Evolutionary conservation across 2,797 vertebrate genomes (phyloP), one percentile per base, ranked within the genome.

Genomic region (Oreochromis mossambicus): DNA sequence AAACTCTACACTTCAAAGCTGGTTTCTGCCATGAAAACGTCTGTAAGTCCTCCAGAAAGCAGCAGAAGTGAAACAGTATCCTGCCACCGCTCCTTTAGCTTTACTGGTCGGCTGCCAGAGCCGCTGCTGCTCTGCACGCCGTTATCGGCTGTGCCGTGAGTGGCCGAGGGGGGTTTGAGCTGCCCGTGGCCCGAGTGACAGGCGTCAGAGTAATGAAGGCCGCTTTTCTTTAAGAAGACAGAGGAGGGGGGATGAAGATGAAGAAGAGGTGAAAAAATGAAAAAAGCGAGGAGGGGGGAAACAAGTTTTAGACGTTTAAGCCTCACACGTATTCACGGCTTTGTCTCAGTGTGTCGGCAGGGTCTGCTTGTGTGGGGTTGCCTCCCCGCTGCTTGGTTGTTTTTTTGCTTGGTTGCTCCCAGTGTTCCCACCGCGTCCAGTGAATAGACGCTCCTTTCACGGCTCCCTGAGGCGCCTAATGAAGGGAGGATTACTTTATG

Each of bases 391-490:
- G 83, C 6, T 34, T 8, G 79, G 90, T 90, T 91, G 88, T 91
- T 81, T 81, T 88, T 91, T 84, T 77, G 81, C 80, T 77, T 24
- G 77, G 73, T 76, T 85, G 87, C 19, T 89, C 70, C 83, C 92
- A 89, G 85, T 91, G 90, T 93, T 93, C 89, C 91, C 92, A 90
- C 13, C 87, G 54, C 11, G 13, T 9, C 86, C 82, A 83, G 82
- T 92, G 93, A 95, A 95, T 92, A 86, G 91, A 81, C 34, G 75
- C 78, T 89, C 17, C 85, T 84, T 91, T 91, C 81, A 92, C 38
- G 7, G 82, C 84, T 81, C 43, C 14, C 85, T 86, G 68, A 90
- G 93, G 83, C 76, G 76, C 77, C 91, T 94, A 94, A 93, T 94
- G 92, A 94, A 94, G 90, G 81, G 86, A 90, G 92, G 91, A 90